Conservation (phyloP, 2,888 invertebrate genomes). For the Pollenia angustigena region DNA sequence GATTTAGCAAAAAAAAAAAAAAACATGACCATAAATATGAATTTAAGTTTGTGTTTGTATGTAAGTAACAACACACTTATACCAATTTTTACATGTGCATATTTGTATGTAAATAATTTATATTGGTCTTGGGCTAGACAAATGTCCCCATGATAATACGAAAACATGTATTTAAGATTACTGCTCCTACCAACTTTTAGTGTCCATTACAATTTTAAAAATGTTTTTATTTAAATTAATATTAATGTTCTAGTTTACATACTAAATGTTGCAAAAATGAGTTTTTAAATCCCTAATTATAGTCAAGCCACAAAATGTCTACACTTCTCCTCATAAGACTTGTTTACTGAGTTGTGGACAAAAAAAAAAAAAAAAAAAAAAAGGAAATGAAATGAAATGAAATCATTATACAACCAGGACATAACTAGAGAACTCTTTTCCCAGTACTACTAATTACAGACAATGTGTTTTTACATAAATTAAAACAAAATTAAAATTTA, state of each 20-base stretch:
- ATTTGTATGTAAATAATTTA: conserved; percentile 40
- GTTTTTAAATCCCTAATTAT: conserved; percentile 49
- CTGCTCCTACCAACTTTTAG: neutral
- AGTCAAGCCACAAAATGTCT: conserved; percentile 30
- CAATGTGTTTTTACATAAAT: neutral
- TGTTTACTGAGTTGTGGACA: conserved; percentile 19
- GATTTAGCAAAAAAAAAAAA: neutral
- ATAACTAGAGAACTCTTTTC: neutral
- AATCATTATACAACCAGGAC: neutral
- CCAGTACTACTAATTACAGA: neutral
- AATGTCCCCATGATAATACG: conserved; percentile 24
- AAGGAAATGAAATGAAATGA: no score
- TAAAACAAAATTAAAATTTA: neutral
- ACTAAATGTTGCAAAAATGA: conserved; percentile 1
- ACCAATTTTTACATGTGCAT: neutral
- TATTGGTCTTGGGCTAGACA: conserved; percentile 53
- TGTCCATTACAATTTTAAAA: neutral
- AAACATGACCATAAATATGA: no score
- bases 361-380: no score
- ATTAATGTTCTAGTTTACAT: conserved; percentile 55
- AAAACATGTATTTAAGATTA: neutral
- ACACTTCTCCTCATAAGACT: neutral
- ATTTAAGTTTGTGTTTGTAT: neutral
- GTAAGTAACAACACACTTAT: conserved; percentile 18
- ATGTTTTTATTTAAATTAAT: conserved; percentile 51